Evolutionary conservation across 2,113 vertebrate species (phyloP).

Genomic region (Proteles cristata): DNA sequence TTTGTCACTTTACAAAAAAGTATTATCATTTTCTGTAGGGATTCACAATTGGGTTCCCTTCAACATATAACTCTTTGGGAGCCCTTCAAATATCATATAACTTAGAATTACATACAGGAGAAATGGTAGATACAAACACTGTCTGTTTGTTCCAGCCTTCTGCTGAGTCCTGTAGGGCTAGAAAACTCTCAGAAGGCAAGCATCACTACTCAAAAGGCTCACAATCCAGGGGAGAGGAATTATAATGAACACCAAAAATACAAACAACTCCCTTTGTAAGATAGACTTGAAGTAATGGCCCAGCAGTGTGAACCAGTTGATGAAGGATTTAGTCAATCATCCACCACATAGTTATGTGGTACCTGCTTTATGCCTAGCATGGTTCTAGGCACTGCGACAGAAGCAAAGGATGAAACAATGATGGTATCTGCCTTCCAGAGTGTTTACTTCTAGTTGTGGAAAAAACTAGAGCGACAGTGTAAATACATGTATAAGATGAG

Average conservation of each 20-base stretch:
- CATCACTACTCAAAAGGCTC: background rate
- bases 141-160: background rate
- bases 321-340: background rate
- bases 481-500: background rate
- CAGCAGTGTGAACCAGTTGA: background rate
- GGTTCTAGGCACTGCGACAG: background rate
- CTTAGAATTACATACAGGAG: background rate
- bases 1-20: background rate
- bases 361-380: background rate
- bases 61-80: background rate
- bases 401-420: background rate
- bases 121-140: background rate
- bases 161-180: background rate
- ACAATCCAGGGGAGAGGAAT: too few species aligned
- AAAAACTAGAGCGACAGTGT: background rate
- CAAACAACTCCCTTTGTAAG: background rate
- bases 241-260: background rate
- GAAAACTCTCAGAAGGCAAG: background rate
- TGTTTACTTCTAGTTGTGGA: background rate
- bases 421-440: background rate
- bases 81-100: background rate
- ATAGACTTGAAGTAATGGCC: background rate
- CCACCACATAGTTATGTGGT: background rate
- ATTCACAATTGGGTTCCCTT: background rate
- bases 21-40: background rate